These are phyloP conservation scores for Pollimyrus isidori DNA, from an alignment of 2,113 vertebrate genomes.

Conservation along the genomic window DNA sequence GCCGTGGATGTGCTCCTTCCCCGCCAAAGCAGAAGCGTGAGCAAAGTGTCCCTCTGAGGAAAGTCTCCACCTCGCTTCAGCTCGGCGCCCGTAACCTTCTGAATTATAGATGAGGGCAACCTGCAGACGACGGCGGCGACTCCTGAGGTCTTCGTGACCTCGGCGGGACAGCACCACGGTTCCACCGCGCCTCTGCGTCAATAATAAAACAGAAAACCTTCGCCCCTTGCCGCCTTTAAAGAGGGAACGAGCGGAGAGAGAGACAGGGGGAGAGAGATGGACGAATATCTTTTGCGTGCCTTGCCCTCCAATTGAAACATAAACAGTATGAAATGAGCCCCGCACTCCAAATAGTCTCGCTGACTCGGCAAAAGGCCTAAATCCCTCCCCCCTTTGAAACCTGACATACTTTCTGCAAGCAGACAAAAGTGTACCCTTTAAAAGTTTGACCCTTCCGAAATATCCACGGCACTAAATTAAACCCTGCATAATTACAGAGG, in stretches of 20 bases:
- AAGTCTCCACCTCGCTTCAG: neutral
- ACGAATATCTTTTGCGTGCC: conserved; percentile 18
- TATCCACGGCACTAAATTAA: neutral
- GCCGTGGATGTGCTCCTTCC: neutral
- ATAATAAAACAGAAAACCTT: conserved; percentile 11
- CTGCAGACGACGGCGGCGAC: neutral
- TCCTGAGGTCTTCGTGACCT: neutral
- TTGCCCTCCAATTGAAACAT: conserved; percentile 40
- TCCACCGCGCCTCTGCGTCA: neutral
- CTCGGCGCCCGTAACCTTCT: neutral
- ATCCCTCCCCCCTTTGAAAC: conserved; percentile 32
- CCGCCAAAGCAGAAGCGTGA: neutral
- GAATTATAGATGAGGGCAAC: conserved; percentile 10
- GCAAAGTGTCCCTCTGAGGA: neutral
- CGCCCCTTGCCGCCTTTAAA: conserved; percentile 5
- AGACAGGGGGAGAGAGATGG: neutral
- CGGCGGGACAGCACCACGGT: neutral
- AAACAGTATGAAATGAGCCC: conserved; percentile 34
- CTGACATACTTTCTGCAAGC: conserved; percentile 35
- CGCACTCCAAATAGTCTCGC: conserved; percentile 34
- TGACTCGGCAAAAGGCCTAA: conserved; percentile 43
- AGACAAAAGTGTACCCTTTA: conserved; percentile 21
- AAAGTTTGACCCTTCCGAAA: conserved; percentile 13
- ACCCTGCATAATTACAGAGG: neutral
- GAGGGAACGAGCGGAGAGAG: neutral